Conservation (phyloP, 2,888 invertebrate genomes). For the Leptinotarsa rubiginosa region DNA sequence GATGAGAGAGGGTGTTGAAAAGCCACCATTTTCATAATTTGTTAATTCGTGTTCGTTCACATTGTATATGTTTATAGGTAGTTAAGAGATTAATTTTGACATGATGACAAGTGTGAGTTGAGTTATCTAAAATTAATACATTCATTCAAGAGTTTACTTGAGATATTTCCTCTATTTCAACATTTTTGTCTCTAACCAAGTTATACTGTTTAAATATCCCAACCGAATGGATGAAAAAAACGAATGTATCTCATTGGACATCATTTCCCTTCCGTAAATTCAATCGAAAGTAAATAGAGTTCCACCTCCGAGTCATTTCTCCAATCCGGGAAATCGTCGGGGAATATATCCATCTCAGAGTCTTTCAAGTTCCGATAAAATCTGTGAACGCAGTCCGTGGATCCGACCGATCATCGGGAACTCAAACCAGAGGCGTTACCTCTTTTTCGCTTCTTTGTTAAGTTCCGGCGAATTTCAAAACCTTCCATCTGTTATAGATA, state of each 20-base stretch:
- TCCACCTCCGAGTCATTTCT: not conserved
- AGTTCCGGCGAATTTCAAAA: not conserved
- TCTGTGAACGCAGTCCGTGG: not conserved
- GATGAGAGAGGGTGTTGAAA: too few relatives aligned
- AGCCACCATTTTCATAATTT: too few relatives aligned
- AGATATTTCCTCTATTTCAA: too few relatives aligned
- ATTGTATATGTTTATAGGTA: too few relatives aligned
- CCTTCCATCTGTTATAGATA: slow-evolving; percentile 10
- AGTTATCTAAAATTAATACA: too few relatives aligned
- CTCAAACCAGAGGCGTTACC: slow-evolving; percentile 7
- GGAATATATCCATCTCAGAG: not conserved
- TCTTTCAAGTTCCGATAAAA: slow-evolving; percentile 1
- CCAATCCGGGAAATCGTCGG: not conserved
- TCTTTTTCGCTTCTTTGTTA: not conserved
- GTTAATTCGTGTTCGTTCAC: too few relatives aligned
- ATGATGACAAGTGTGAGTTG: too few relatives aligned
- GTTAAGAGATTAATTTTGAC: too few relatives aligned
- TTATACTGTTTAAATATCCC: not conserved
- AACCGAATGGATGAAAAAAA: not conserved
- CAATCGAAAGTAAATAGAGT: not conserved
- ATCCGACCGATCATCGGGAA: not conserved
- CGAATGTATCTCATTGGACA: not conserved
- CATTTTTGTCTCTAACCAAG: too few relatives aligned
- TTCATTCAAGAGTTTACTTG: too few relatives aligned
- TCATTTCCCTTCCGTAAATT: not conserved